Conservation (phyloP, 2,113 vertebrate genomes). For the Ailurus styani region DNA sequence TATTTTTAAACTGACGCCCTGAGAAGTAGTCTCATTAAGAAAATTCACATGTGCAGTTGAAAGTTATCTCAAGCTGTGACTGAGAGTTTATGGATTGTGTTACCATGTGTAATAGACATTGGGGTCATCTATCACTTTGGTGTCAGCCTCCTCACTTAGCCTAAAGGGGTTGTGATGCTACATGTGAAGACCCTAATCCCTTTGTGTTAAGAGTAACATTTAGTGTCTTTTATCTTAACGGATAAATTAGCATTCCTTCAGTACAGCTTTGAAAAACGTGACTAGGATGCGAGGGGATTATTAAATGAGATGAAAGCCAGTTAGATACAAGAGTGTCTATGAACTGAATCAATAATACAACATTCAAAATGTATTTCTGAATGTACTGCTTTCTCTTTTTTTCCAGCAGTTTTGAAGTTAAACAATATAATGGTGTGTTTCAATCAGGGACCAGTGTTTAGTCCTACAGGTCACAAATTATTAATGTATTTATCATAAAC, state of each 20-base stretch:
- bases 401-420: constrained; percentile 30
- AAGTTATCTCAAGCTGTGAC: constrained; percentile 41
- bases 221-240: constrained; percentile 46
- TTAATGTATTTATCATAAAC: background rate
- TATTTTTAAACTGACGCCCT: background rate
- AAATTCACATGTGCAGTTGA: constrained; percentile 30
- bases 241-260: constrained; percentile 51
- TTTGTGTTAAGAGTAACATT: constrained; percentile 55
- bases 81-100: constrained; percentile 8
- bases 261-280: background rate
- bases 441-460: background rate
- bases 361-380: background rate
- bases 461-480: background rate
- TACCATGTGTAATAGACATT: background rate
- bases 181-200: constrained; percentile 40
- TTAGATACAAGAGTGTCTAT: background rate
- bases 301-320: constrained; percentile 14
- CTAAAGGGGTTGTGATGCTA: constrained; percentile 11
- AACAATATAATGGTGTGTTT: constrained; percentile 12
- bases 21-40: constrained; percentile 30
- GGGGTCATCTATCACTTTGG: background rate
- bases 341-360: constrained; percentile 52
- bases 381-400: background rate
- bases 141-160: background rate
- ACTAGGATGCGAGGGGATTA: constrained; percentile 4